These are phyloP conservation scores for Merluccius polli DNA, from an alignment of 2,797 vertebrate genomes.

Conservation along the genomic window DNA sequence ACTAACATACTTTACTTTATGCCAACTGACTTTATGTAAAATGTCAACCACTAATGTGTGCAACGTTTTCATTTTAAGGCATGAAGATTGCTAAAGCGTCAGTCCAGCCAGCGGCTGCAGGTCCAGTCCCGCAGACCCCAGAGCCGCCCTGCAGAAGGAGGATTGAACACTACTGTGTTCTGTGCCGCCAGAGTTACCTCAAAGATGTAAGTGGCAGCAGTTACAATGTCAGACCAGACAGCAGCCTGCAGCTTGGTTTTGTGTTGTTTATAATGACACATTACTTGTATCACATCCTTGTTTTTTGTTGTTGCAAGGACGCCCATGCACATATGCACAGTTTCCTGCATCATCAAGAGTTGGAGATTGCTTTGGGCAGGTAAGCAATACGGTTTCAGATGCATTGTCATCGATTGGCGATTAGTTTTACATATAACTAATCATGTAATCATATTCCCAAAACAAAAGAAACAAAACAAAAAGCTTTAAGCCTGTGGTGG, in stretches of 20 bases:
- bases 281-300: too few species aligned
- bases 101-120: background rate
- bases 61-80: background rate
- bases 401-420: background rate
- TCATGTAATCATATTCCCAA: too few species aligned
- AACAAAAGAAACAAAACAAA: too few species aligned
- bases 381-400: slow-evolving; percentile 35
- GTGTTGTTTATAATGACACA: background rate
- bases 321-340: slow-evolving; percentile 51
- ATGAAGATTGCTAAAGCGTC: background rate
- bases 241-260: background rate
- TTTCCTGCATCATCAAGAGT: slow-evolving; percentile 52
- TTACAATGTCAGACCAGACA: background rate
- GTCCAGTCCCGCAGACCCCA: background rate
- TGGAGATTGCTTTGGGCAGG: slow-evolving; percentile 54
- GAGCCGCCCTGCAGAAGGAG: fast-evolving
- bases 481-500: too few species aligned
- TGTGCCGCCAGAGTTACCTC: slow-evolving; percentile 29
- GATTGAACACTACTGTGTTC: slow-evolving; percentile 21
- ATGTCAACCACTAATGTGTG: background rate
- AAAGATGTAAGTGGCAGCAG: slow-evolving; percentile 34
- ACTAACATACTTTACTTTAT: too few species aligned
- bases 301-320: slow-evolving; percentile 35
- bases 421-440: background rate
- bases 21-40: too few species aligned